A percentile compares a stretch with the other conserved stretches of the same genome.
These are phyloP conservation scores for Aplysia californica DNA, from an alignment of 1,140 invertebrate genomes.

Conservation along the genomic window DNA sequence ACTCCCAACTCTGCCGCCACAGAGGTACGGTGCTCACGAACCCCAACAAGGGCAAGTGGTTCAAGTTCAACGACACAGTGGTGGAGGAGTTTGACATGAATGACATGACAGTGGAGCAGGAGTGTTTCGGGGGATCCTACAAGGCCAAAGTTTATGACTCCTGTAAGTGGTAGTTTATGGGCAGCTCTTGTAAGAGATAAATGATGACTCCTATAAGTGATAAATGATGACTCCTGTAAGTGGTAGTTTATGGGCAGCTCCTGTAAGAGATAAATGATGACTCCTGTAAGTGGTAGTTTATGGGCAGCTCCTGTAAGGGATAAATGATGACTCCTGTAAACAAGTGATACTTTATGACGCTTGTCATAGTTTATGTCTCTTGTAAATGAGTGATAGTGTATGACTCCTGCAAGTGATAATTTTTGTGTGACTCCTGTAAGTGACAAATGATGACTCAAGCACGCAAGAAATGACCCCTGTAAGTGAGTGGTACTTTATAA, in stretches of 20 bases:
- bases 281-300: neutral
- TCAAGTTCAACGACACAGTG: conserved; percentile 67
- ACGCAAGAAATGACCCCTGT: too few species aligned
- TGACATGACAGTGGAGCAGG: conserved; percentile 65
- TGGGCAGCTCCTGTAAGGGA: neutral
- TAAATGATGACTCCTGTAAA: neutral
- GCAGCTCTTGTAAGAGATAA: too few species aligned
- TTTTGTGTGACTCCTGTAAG: too few species aligned
- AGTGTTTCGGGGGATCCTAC: conserved; percentile 70
- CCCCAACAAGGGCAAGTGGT: conserved; percentile 67
- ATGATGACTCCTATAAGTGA: too few species aligned
- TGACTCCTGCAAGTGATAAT: too few species aligned
- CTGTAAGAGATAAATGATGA: too few species aligned
- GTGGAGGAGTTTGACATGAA: conserved; percentile 68
- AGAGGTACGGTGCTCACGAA: conserved; percentile 65
- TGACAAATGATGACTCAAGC: too few species aligned
- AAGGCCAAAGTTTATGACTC: conserved; percentile 70
- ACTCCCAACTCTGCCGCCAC: too few species aligned
- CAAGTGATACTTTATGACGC: too few species aligned
- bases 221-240: neutral
- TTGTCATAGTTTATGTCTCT: too few species aligned
- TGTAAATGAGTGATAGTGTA: too few species aligned
- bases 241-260: neutral
- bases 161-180: conserved; percentile 47
- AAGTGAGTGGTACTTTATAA: too few species aligned